Conservation (phyloP, 1,140 invertebrate genomes). For the Stegodyphus mimosarum region DNA sequence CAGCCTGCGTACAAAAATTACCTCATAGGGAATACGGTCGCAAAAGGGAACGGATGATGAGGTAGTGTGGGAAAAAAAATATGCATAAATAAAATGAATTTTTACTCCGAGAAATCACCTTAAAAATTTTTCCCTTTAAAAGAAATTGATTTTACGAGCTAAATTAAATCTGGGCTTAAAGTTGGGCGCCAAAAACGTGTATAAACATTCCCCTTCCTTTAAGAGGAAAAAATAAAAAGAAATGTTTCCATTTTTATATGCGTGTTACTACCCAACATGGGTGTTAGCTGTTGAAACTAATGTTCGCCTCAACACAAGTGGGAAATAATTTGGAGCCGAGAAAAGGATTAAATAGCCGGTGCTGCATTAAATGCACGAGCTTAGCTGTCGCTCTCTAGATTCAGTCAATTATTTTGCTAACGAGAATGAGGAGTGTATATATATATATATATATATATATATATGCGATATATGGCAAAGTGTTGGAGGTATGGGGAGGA, state of each 20-base stretch:
- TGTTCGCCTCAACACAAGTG: conserved; percentile 35
- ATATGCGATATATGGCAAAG: no score
- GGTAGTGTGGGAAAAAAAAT: not conserved
- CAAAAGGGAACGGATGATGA: conserved; percentile 4
- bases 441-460: not conserved
- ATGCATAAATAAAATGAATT: not conserved
- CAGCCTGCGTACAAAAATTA: conserved; percentile 41
- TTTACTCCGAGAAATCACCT: conserved; percentile 49
- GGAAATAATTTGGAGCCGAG: conserved; percentile 25
- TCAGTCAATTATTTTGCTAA: conserved; percentile 61
- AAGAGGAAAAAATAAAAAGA: not conserved
- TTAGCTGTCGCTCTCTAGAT: conserved; percentile 27
- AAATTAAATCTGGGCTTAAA: conserved; percentile 50
- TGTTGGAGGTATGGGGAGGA: not conserved
- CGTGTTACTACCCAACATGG: not conserved
- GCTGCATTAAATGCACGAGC: conserved; percentile 51
- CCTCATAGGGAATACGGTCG: conserved; percentile 33
- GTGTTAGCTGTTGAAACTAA: conserved; percentile 17
- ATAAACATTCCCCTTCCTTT: conserved; percentile 10
- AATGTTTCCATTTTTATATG: conserved; percentile 8
- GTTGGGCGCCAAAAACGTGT: conserved; percentile 21
- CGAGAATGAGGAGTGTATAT: conserved; percentile 41
- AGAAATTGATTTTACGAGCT: conserved; percentile 58
- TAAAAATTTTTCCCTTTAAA: conserved; percentile 47
- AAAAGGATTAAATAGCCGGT: conserved; percentile 50